Evolutionary conservation across 2,113 vertebrate species (phyloP).

Genomic region (Scomber japonicus): DNA sequence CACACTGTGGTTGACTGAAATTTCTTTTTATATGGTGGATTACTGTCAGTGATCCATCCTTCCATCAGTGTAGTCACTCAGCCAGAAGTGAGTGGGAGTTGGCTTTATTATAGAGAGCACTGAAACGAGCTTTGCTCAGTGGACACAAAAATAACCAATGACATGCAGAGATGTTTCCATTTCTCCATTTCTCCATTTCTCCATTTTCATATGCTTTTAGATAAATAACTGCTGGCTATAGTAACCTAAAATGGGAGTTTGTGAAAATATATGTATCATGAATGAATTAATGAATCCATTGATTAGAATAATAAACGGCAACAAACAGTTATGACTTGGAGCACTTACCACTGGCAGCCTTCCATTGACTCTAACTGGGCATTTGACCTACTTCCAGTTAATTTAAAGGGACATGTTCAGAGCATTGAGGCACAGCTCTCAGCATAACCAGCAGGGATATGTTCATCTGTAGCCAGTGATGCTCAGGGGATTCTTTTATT

Average conservation of each 20-base stretch:
- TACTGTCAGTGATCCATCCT: slow-evolving; percentile 1
- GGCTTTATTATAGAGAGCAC: neutral
- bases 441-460: slow-evolving; percentile 38
- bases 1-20: neutral
- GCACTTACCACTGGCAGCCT: neutral
- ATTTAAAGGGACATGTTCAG: slow-evolving; percentile 65
- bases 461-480: slow-evolving; percentile 4
- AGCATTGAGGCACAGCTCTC: slow-evolving; percentile 45
- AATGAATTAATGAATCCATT: neutral
- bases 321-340: slow-evolving; percentile 11
- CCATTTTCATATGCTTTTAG: neutral
- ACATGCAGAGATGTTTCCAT: neutral
- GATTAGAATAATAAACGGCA: too few relatives aligned
- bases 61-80: neutral
- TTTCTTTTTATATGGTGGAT: neutral
- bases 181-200: neutral
- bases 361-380: slow-evolving; percentile 29
- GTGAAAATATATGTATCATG: neutral
- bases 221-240: neutral
- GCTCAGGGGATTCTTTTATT: neutral
- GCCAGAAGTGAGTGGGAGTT: slow-evolving; percentile 21
- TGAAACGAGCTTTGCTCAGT: neutral
- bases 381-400: slow-evolving; percentile 71
- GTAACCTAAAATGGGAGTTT: neutral
- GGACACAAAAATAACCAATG: neutral